Evolutionary conservation across 2,113 vertebrate genomes (phyloP).

Genomic region (Aptenodytes patagonicus): DNA sequence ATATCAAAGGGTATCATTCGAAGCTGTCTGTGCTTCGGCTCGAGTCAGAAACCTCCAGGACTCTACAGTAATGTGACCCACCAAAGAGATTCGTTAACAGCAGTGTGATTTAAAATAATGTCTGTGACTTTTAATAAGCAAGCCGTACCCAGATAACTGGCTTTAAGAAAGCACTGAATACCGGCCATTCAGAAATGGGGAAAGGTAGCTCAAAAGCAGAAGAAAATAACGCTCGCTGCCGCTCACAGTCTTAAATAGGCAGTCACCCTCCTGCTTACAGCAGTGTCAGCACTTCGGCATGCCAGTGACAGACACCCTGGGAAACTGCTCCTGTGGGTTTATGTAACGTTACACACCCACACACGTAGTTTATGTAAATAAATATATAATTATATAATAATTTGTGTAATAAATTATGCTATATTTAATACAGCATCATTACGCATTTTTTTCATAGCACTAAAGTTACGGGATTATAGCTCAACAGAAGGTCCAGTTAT

Average conservation of each 20-base stretch:
- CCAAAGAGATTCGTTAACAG: neutral
- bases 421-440: neutral
- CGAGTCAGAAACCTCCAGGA: neutral
- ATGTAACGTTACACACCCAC: neutral
- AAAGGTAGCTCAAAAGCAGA: constrained; percentile 35
- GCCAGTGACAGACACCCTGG: neutral
- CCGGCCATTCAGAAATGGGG: neutral
- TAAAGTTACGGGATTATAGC: neutral
- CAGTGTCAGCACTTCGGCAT: neutral
- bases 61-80: neutral
- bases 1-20: neutral
- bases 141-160: neutral
- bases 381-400: neutral
- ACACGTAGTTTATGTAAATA: neutral
- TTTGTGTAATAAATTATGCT: neutral
- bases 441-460: neutral
- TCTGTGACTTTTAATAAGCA: constrained; percentile 3
- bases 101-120: neutral
- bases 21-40: neutral
- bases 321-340: neutral
- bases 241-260: neutral
- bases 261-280: neutral
- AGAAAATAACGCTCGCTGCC: neutral
- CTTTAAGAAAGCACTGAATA: constrained; percentile 1
- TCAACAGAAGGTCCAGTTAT: neutral